Conservation (phyloP, 2,888 invertebrate genomes). For the Morpho helenor region DNA sequence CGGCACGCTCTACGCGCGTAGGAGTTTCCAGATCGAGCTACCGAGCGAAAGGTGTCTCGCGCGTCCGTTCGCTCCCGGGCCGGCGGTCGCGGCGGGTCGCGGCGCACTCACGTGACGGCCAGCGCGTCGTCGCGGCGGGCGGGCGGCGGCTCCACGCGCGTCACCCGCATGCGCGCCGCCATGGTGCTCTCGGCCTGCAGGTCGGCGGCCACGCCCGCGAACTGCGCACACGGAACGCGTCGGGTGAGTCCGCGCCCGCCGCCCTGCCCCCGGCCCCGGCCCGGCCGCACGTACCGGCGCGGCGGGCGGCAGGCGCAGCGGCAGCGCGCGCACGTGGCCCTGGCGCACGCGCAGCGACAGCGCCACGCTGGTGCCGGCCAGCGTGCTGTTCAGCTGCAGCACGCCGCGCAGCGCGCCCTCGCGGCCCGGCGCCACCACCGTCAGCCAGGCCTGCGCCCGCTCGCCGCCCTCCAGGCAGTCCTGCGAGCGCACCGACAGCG, state of each 20-base stretch:
- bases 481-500: constrained; percentile 32
- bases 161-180: constrained; percentile 87
- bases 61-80: too few relatives aligned
- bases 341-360: constrained; percentile 27
- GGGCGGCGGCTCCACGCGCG: constrained; percentile 81
- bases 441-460: constrained; percentile 33
- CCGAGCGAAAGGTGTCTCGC: too few relatives aligned
- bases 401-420: constrained; percentile 32
- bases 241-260: not conserved
- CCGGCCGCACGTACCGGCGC: constrained; percentile 37
- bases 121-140: constrained; percentile 60
- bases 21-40: too few relatives aligned
- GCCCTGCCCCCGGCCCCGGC: too few relatives aligned
- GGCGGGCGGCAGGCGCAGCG: constrained; percentile 33
- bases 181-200: constrained; percentile 91
- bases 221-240: constrained; percentile 33
- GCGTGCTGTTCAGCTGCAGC: constrained; percentile 32
- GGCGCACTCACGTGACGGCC: constrained; percentile 53
- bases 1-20: too few relatives aligned
- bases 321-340: constrained; percentile 29
- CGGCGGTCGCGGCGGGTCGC: too few relatives aligned
- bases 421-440: constrained; percentile 44
- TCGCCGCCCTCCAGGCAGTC: constrained; percentile 21
- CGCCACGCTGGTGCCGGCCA: constrained; percentile 21
- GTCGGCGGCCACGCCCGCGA: constrained; percentile 78